Base-by-base conservation (phyloP, 1,140 invertebrate genomes). In the Bombus breviceps region DNA sequence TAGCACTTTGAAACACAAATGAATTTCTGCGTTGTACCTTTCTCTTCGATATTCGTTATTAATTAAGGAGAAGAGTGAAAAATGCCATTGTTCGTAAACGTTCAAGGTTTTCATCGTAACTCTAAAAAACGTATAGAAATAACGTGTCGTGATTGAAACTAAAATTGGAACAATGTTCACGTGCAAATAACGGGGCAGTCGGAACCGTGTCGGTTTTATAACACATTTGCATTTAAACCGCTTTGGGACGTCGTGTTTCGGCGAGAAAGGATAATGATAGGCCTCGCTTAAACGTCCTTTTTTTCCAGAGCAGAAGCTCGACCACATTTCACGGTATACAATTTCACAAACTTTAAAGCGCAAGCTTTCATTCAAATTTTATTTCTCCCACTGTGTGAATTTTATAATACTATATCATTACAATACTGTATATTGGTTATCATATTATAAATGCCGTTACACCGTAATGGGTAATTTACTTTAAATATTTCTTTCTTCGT, bases 221-320 rank as follows among this genome's bases (percentile, higher is more conserved):
- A 64, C 39, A 15, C 41, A 82, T 82, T 82, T 82, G 72, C 72
- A 82, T 83, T 83, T 83, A 83, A 83, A 69, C 81, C 73, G 73
- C 47, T 77, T 83, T 69, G 32, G 64, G 62, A 53, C 18, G 10
- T 41, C 18, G 64, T 43, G 73, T 59, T 59, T 68, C 32, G 28
- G 9, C 43, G 22, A 37, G n/a, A 69, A 69, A 75, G 57, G 71
- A 75, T 74, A 64, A 73, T 47, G 72, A 82, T 82, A 82, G 59
- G 72, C 57, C n/a, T 37, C 39, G 13, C 32, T 41, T 64, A 41
- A 41, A 13, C 39, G 1, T 43, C 57, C 71, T n/a, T 28, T 68
- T 32, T n/a, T 39, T 73, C 15, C 9, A n/a, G 12, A 64, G 5
- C 18, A 82, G 39, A 72, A 37, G 6, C 25, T 71, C 37, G 25